phyloP scores from a whole-genome alignment of 2,113 vertebrate species.

The Rynchops niger region DNA sequence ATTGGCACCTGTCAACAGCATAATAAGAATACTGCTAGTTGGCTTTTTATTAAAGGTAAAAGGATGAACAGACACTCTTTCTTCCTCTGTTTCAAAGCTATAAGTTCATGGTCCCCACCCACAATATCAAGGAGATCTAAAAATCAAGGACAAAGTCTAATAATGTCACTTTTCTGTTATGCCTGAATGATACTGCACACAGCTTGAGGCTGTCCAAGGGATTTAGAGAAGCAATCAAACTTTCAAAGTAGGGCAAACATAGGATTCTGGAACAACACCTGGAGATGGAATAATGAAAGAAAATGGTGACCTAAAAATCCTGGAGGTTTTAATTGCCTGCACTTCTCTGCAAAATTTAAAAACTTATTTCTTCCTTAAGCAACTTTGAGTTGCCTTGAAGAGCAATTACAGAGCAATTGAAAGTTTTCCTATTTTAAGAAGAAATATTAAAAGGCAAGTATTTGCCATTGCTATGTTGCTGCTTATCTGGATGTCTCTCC shows the following conservation, averaged over 20 bases:
- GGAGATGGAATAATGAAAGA: background rate
- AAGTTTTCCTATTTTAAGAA: background rate
- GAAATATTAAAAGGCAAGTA: background rate
- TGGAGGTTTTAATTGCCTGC: background rate
- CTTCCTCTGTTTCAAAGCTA: background rate
- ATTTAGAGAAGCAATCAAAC: background rate
- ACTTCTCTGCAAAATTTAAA: background rate
- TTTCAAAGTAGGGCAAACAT: background rate
- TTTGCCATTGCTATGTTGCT: background rate
- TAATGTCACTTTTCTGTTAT: background rate
- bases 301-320: background rate
- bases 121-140: background rate
- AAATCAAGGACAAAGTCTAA: background rate
- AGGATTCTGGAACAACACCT: background rate
- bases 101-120: background rate
- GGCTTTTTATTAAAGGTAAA: conserved; percentile 5
- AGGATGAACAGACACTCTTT: background rate
- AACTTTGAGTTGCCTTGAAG: background rate
- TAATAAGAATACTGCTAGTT: conserved; percentile 45
- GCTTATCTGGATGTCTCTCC: background rate
- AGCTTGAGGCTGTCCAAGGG: background rate
- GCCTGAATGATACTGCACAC: background rate
- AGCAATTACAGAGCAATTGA: background rate
- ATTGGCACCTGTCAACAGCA: conserved; percentile 84
- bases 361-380: background rate